These are phyloP conservation scores for Syndactyla subalaris DNA, from an alignment of 2,797 vertebrate species.

Conservation along the genomic window DNA sequence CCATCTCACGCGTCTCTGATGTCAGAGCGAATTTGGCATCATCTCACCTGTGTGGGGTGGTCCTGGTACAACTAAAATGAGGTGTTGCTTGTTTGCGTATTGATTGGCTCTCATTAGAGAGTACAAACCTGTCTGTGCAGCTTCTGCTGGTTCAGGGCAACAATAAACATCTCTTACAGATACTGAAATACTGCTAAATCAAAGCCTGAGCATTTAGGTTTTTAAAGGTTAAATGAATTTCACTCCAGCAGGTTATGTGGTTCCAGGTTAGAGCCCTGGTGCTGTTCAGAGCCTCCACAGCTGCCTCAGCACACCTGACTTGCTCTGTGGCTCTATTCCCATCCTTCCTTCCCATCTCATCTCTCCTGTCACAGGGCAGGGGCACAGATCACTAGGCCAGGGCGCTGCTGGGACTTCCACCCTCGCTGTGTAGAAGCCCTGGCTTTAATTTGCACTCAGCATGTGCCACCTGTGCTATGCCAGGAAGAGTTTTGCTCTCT, in stretches of 20 bases:
- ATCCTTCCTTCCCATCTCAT: neutral
- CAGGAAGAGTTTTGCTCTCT: neutral
- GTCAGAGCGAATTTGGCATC: neutral
- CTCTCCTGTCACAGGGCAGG: neutral
- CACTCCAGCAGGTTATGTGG: neutral
- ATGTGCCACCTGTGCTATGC: neutral
- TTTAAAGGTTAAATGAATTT: neutral
- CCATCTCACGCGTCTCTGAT: neutral
- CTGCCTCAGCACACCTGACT: neutral
- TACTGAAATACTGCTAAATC: neutral
- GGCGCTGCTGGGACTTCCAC: neutral
- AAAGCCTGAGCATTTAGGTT: neutral
- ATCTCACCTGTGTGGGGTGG: neutral
- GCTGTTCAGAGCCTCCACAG: neutral
- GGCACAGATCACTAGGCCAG: neutral
- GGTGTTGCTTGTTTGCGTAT: neutral
- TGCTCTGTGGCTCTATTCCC: neutral
- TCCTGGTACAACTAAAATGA: neutral
- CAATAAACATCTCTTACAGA: neutral
- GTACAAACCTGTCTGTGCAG: neutral
- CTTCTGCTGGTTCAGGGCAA: neutral
- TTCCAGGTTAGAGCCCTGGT: neutral
- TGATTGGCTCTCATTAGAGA: neutral
- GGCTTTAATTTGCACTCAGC: neutral
- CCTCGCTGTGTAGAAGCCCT: neutral